Evolutionary conservation across 2,113 vertebrate species (phyloP).

Genomic region (Puntigrus tetrazona): DNA sequence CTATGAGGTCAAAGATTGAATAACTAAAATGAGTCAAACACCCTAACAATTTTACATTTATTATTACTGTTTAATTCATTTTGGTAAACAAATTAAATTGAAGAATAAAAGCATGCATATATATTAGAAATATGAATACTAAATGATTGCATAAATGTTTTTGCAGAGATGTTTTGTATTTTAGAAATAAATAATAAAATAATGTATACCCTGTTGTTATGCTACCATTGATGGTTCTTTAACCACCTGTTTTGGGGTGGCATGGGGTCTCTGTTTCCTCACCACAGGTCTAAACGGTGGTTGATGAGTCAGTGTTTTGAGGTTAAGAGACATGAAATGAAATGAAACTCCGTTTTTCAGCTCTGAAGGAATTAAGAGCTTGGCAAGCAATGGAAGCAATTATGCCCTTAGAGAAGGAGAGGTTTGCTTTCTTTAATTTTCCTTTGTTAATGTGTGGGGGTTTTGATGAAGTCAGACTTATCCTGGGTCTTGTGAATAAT

Average conservation of each 20-base stretch:
- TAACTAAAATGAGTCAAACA: not conserved
- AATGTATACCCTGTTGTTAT: not conserved
- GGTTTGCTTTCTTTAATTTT: not conserved
- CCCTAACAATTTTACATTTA: too few species aligned
- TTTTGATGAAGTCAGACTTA: not conserved
- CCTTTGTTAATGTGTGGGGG: not conserved
- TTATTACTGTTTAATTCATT: not conserved
- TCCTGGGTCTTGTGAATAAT: not conserved
- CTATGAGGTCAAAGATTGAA: constrained; percentile 1
- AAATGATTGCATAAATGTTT: not conserved
- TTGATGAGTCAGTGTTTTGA: constrained; percentile 8
- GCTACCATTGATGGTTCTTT: not conserved
- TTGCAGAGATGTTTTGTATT: not conserved
- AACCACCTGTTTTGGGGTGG: not conserved
- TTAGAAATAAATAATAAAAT: not conserved
- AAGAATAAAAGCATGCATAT: not conserved
- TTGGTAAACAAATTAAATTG: not conserved
- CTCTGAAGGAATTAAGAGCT: not conserved
- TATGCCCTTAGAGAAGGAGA: not conserved
- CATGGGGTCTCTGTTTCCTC: not conserved
- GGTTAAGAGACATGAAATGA: not conserved
- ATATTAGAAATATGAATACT: not conserved
- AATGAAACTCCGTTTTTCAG: not conserved
- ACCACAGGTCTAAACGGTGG: not conserved
- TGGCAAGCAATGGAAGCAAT: not conserved